Percentiles rank a stretch among this genome's conserved stretches.
Evolutionary conservation across 1,140 invertebrate species (phyloP).

Genomic region (Cepaea nemoralis): DNA sequence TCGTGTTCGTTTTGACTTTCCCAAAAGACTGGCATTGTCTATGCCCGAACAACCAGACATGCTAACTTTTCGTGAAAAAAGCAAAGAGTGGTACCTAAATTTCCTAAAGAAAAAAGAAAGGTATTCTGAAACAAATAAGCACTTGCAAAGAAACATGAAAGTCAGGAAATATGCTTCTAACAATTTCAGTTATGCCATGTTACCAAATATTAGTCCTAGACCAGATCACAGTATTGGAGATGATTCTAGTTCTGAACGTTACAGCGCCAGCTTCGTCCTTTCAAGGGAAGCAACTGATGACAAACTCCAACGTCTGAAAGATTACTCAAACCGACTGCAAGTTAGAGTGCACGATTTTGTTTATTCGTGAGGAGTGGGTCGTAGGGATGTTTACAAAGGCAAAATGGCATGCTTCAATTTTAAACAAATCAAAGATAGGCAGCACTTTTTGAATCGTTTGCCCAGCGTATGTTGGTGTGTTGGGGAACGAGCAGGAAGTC

Average conservation of each 20-base stretch:
- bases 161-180: neutral
- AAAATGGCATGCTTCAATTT: too few relatives aligned
- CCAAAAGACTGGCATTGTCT: neutral
- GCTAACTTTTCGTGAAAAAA: constrained; percentile 2
- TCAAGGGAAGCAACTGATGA: neutral
- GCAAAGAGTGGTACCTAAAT: constrained; percentile 18
- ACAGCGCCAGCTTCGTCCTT: neutral
- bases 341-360: neutral
- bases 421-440: too few relatives aligned
- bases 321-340: neutral
- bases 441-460: too few relatives aligned
- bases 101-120: neutral
- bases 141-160: neutral
- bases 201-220: neutral
- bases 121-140: neutral
- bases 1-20: neutral
- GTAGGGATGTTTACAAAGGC: too few relatives aligned
- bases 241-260: neutral
- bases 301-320: neutral
- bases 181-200: neutral
- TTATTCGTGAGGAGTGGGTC: neutral
- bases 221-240: neutral
- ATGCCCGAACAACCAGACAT: neutral
- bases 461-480: too few relatives aligned
- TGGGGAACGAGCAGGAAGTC: too few relatives aligned